These are phyloP conservation scores for Chelmon rostratus DNA, from an alignment of 2,797 vertebrate species.

Conservation along the genomic window DNA sequence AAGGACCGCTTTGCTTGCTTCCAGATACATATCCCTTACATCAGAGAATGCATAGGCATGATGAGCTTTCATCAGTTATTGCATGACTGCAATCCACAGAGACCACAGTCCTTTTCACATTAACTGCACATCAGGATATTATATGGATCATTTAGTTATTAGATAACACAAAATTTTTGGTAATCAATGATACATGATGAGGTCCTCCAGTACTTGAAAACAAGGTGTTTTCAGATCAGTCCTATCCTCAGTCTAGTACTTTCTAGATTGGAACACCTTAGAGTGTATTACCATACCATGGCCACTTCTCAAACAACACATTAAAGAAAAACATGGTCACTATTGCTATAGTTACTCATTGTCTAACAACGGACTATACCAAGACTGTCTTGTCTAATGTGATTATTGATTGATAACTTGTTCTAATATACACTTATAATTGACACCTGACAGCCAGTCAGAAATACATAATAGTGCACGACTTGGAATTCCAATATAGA, in stretches of 20 bases:
- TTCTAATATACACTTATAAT: background rate
- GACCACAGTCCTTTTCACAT: constrained; percentile 42
- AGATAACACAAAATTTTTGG: constrained; percentile 4
- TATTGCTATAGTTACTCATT: background rate
- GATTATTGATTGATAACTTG: background rate
- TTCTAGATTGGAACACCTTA: constrained; percentile 12
- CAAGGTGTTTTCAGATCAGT: no score
- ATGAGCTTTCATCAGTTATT: constrained; percentile 58
- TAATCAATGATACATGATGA: background rate
- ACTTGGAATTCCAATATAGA: constrained; percentile 4
- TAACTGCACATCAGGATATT: constrained; percentile 9
- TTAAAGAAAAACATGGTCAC: background rate
- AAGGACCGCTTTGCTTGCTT: constrained; percentile 87
- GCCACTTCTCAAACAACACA: background rate
- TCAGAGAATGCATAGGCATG: constrained; percentile 72
- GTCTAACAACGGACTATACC: background rate
- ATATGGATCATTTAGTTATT: background rate
- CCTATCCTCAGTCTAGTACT: background rate
- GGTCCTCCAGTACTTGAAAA: background rate
- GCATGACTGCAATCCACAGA: constrained; percentile 54
- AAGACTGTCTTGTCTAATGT: background rate
- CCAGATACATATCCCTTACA: constrained; percentile 83
- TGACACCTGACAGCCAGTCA: constrained; percentile 8
- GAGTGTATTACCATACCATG: background rate
- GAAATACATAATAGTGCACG: background rate